Evolutionary conservation across 2,888 invertebrate genomes (phyloP), one percentile per base, ranked within the genome.

Genomic region (Amiota minor): DNA sequence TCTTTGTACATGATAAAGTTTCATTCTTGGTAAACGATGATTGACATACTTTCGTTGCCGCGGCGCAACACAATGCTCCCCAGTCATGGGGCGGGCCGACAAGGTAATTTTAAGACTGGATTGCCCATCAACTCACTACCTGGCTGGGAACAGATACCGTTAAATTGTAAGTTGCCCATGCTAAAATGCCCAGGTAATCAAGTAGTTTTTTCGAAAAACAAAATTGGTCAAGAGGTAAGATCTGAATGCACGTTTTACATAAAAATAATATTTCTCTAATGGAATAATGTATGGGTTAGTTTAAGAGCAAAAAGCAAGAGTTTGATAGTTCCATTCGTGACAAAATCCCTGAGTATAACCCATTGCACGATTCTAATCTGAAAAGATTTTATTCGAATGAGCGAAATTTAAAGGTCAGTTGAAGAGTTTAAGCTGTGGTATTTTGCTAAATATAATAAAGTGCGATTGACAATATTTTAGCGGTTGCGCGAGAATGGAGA

Each of bases 281-380:
- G 8, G 20, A 35, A 35, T 23, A 1, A 1, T 23, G 1, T 35
- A 8, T 2, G 6, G 6, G 2, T 6, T 35, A 35, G 35, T 84
- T 86, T 16, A 84, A 84, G 74, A 83, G 81, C 16, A 76, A 75
- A 45, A 82, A 85, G 75, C 83, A 83, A 20, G 85, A 88, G n/a
- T 89, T 89, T 20, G 88, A 89, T 76, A 74, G 87, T 4, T 84
- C 85, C 10, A 83, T 84, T 9, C 80, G 81, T 0, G 82, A 84
- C 12, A 78, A 81, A 23, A 82, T 85, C 59, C 87, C 86, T 62
- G 91, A 92, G 76, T 93, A 93, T 80, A 92, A 92, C 59, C 90
- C 92, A 0, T 87, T 92, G 86, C 92, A 92, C 78, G 93, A 93
- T 79, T 91, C 92, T 0, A 92, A 93, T 80, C 86, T 93, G 45